phyloP scores from a whole-genome alignment of 2,888 invertebrate genomes.

The Chouioia cunea region DNA sequence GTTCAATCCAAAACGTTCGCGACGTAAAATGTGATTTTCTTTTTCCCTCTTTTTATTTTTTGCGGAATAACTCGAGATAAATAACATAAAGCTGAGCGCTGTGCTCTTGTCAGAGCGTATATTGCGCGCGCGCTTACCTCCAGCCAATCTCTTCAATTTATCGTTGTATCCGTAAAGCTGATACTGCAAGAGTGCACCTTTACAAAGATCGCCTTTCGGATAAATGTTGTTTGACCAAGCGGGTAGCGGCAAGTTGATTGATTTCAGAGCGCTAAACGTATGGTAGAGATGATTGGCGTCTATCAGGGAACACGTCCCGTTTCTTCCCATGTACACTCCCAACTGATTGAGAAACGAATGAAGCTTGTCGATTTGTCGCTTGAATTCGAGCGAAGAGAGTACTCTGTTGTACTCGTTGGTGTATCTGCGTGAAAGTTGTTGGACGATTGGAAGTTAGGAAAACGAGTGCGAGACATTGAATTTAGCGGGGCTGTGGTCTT shows the following conservation, averaged over 20 bases:
- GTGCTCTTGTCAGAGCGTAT: no score
- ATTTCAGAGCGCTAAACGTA: constrained; percentile 27
- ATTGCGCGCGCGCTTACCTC: constrained; percentile 31
- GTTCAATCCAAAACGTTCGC: no score
- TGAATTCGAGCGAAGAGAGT: background rate
- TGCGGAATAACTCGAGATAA: no score
- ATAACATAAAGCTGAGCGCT: no score
- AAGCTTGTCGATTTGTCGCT: background rate
- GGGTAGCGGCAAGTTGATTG: constrained; percentile 34
- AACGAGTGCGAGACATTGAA: no score
- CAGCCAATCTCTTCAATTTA: constrained; percentile 33
- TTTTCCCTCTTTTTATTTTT: no score
- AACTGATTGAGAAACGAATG: constrained; percentile 10
- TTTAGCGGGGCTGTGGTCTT: no score
- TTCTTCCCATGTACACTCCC: constrained; percentile 30
- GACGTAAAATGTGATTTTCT: no score
- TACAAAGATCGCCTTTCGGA: constrained; percentile 35
- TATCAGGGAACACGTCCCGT: background rate
- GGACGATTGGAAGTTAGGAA: background rate
- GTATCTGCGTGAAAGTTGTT: constrained; percentile 18
- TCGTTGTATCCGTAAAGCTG: constrained; percentile 38
- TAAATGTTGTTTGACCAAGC: constrained; percentile 40
- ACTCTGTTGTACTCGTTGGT: constrained; percentile 9
- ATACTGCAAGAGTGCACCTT: constrained; percentile 38
- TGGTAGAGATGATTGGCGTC: constrained; percentile 40